Base-by-base conservation (phyloP, 2,888 invertebrate genomes). In the Machimus rusticus region DNA sequence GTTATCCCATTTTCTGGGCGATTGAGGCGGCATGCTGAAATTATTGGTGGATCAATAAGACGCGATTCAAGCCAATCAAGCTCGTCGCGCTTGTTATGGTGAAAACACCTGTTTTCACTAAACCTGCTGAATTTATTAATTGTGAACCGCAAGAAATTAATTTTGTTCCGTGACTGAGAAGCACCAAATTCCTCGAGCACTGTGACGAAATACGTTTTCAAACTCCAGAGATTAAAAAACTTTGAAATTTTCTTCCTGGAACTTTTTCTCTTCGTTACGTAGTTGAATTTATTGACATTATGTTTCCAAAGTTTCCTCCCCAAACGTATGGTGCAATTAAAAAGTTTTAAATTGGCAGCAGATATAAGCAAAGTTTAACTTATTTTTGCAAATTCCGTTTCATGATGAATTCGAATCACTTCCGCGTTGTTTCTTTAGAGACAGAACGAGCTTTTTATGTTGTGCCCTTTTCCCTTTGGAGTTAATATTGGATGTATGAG, bases 211-310 rank as follows among this genome's bases (percentile, higher is more conserved):
- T 55, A 57, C 66, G n/a, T 37, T 66, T 51, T 57, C 82, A 66
- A 82, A 37, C 57, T 82, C 28, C 9, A 82, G 66, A 82, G 82
- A 82, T 82, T 82, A 66, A 82, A 82, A 82, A 82, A 82, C 82
- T 82, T 82, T 82, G 55, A 37, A 82, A 37, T 82, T 82, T 82
- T 37, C 55, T 51, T 37, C 66, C 23, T 34, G 19, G 19, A 82
- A 57, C 37, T 82, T 66, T 82, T 82, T 82, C 46, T 82, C 16
- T 66, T 82, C 51, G 66, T 57, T 37, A 82, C 57, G 82, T 82
- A 82, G 82, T 37, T 82, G 66, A 82, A 82, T 82, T 82, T 82
- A 82, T 66, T 82, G 82, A 82, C 82, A 82, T 82, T 37, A 82
- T 82, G 39, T 66, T 82, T 82, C 55, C 34, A 57, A 82, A 66